Percentiles rank a stretch among this genome's conserved stretches.
phyloP scores from a whole-genome alignment of 1,140 invertebrate species.

The Diachasma alloeum region DNA sequence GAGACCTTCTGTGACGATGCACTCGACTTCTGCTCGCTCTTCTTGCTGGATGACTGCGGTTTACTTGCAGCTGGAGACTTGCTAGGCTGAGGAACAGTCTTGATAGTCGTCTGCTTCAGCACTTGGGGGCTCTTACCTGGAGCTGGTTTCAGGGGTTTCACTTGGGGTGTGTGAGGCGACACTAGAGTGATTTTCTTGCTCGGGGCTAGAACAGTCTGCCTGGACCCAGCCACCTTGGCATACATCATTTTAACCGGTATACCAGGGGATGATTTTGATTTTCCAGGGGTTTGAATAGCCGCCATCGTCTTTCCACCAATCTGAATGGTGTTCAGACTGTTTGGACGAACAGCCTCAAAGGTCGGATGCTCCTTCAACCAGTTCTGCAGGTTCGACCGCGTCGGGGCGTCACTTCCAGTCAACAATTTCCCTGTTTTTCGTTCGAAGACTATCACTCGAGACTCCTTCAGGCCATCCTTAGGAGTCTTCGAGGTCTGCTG shows the following conservation, averaged over 20 bases:
- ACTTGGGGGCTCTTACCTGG: conserved; percentile 17
- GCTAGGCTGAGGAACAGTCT: conserved; percentile 13
- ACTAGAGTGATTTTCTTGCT: conserved; percentile 44
- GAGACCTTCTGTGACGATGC: background rate
- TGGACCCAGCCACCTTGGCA: conserved; percentile 53
- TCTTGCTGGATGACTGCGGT: background rate
- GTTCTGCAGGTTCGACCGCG: conserved; percentile 76
- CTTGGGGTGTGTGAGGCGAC: background rate
- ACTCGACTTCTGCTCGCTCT: conserved; percentile 30
- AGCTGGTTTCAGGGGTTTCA: conserved; percentile 22
- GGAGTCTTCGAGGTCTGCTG: conserved; percentile 48
- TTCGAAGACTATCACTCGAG: conserved; percentile 79
- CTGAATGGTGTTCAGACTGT: conserved; percentile 62
- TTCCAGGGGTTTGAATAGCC: conserved; percentile 49
- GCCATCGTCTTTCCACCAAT: conserved; percentile 56
- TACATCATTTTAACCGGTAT: conserved; percentile 55
- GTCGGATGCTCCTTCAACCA: conserved; percentile 89
- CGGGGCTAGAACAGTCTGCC: conserved; percentile 56
- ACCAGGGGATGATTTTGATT: conserved; percentile 27
- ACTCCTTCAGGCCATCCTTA: conserved; percentile 47
- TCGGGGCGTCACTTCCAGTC: conserved; percentile 78
- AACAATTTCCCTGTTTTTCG: conserved; percentile 79
- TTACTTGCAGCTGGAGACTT: conserved; percentile 7
- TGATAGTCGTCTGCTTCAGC: conserved; percentile 36
- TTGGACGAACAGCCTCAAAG: conserved; percentile 81